phyloP scores from a whole-genome alignment of 2,888 invertebrate species.

The Orgyia antiqua region DNA sequence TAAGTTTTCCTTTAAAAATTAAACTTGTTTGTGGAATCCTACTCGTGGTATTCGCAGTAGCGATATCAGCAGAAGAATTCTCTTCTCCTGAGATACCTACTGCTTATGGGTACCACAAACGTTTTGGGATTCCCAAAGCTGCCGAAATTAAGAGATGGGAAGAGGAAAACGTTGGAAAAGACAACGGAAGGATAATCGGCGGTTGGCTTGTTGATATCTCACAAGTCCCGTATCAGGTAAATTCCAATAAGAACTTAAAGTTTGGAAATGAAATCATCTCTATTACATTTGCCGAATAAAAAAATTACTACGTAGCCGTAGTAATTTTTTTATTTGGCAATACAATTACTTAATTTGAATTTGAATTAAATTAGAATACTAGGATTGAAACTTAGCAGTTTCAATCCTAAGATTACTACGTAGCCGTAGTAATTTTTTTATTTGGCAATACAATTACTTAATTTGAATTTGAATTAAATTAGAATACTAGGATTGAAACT shows the following conservation, averaged over 20 bases:
- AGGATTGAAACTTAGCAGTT: no score
- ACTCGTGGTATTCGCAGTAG: constrained; percentile 8
- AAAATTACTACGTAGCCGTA: no score
- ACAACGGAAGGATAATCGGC: constrained; percentile 39
- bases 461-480: no score
- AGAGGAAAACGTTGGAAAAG: constrained; percentile 17
- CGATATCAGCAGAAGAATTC: constrained; percentile 3
- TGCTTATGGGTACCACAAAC: constrained; percentile 14
- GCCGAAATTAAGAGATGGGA: constrained; percentile 32
- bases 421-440: no score
- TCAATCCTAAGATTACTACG: no score
- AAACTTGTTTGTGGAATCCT: constrained; percentile 6
- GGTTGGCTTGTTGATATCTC: constrained; percentile 35
- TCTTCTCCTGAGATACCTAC: neutral
- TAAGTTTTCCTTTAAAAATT: constrained; percentile 14
- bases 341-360: no score
- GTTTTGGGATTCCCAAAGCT: constrained; percentile 41
- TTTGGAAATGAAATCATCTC: no score
- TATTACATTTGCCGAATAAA: no score
- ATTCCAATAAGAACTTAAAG: neutral
- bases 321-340: no score
- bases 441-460: no score
- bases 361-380: no score
- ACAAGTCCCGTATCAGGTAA: constrained; percentile 47
- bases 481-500: no score